Evolutionary conservation across 30 jellyfish, hydroid and myxozoan genomes (phyloP).

Genomic region (Cassiopea andromeda): DNA sequence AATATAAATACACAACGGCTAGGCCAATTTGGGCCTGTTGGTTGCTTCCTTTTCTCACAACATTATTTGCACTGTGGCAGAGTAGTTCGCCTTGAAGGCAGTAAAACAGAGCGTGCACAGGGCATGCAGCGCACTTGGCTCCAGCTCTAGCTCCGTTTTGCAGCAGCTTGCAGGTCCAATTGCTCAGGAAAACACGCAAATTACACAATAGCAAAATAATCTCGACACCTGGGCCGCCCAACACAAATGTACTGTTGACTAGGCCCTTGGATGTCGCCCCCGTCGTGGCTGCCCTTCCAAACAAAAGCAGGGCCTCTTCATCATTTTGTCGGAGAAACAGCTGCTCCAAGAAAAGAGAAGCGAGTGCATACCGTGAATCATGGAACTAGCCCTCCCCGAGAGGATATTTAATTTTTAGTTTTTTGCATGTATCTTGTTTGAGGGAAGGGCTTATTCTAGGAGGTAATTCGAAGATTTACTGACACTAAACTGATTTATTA

Average conservation of each 20-base stretch:
- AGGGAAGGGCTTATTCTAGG: too few species aligned
- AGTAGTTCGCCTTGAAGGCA: not conserved
- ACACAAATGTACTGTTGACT: not conserved
- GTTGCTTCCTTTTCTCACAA: not conserved
- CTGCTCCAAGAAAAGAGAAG: not conserved
- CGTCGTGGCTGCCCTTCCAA: not conserved
- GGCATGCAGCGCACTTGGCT: constrained; percentile 47
- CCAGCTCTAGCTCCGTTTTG: constrained; percentile 57
- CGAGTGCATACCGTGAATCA: not conserved
- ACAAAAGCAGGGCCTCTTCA: not conserved
- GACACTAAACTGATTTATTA: too few species aligned
- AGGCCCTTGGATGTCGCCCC: constrained; percentile 34
- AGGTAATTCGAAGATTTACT: too few species aligned
- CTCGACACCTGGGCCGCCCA: constrained; percentile 52
- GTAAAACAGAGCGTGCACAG: not conserved
- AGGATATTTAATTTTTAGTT: too few species aligned
- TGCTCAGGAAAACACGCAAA: constrained; percentile 55
- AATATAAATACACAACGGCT: not conserved
- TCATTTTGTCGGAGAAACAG: not conserved
- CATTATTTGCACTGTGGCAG: not conserved
- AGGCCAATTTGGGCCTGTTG: constrained; percentile 34
- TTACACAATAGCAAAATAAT: constrained; percentile 54
- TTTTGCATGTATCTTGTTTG: too few species aligned
- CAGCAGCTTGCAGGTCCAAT: constrained; percentile 74
- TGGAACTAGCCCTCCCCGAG: not conserved